These are phyloP conservation scores for Tribolium madens DNA, from an alignment of 1,140 invertebrate genomes.

Conservation along the genomic window DNA sequence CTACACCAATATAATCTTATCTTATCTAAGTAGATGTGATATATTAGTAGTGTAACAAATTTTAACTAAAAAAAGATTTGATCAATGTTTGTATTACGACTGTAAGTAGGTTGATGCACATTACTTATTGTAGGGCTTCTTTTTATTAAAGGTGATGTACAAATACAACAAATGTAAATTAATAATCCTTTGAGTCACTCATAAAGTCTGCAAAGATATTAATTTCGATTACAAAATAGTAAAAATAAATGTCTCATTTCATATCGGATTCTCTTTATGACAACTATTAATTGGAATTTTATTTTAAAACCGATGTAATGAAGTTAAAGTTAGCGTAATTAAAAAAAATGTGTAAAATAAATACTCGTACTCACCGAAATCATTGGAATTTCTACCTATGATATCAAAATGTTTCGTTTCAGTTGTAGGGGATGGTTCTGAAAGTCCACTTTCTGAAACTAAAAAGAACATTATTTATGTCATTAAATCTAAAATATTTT, in stretches of 20 bases:
- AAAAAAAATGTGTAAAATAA: no score
- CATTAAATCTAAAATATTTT: no score
- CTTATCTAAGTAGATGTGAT: conserved; percentile 14
- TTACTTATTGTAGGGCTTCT: background rate
- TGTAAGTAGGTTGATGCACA: background rate
- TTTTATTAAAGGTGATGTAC: background rate
- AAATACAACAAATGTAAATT: background rate
- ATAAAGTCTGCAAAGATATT: no score
- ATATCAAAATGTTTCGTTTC: conserved; percentile 60
- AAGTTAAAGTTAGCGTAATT: no score
- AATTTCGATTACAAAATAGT: no score
- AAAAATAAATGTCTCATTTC: no score
- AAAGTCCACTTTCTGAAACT: conserved; percentile 54
- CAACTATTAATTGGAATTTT: background rate
- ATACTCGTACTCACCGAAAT: conserved; percentile 59
- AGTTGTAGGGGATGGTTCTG: conserved; percentile 48
- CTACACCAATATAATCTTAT: conserved; percentile 13
- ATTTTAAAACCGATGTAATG: no score
- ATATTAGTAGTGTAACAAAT: background rate
- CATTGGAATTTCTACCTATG: conserved; percentile 58
- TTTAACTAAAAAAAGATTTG: conserved; percentile 17
- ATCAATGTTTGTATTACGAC: background rate
- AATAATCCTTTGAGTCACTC: no score
- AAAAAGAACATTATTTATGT: background rate
- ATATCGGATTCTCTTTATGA: no score